phyloP scores from a whole-genome alignment of 1,140 invertebrate species.

The Dinoponera quadriceps region DNA sequence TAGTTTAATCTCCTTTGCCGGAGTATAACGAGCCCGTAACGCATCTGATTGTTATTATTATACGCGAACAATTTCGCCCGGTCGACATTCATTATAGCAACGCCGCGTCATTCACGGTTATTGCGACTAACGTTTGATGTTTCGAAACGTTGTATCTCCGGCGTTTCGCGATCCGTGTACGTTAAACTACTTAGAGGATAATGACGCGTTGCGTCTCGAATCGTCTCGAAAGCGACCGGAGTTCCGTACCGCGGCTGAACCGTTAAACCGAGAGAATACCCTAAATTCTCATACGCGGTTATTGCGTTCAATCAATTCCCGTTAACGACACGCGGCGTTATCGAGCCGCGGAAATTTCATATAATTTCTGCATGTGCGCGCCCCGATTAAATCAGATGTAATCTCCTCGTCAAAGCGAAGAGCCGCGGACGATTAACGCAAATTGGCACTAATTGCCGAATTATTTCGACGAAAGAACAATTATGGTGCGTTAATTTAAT shows the following conservation, averaged over 20 bases:
- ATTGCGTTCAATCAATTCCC: background rate
- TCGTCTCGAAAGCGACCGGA: conserved; percentile 3
- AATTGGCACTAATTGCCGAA: too few relatives aligned
- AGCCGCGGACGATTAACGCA: too few relatives aligned
- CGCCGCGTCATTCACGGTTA: conserved; percentile 57
- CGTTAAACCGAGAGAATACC: conserved; percentile 23
- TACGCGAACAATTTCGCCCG: conserved; percentile 43
- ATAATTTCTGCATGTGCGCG: background rate
- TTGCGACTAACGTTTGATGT: conserved; percentile 57
- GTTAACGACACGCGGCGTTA: background rate
- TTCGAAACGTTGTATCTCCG: conserved; percentile 47
- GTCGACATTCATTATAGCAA: conserved; percentile 49
- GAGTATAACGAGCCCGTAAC: conserved; percentile 60
- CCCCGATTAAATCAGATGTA: too few relatives aligned
- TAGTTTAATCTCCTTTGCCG: conserved; percentile 64
- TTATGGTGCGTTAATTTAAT: too few relatives aligned
- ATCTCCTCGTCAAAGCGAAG: too few relatives aligned
- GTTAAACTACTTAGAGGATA: conserved; percentile 54
- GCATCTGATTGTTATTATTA: conserved; percentile 69
- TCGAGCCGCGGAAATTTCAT: background rate
- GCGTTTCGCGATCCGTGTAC: conserved; percentile 42
- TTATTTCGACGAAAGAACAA: too few relatives aligned
- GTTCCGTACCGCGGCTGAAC: conserved; percentile 7
- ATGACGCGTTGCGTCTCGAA: conserved; percentile 54
- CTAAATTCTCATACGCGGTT: background rate